Evolutionary conservation across 2,797 vertebrate species (phyloP).

Genomic region (Pitangus sulphuratus): DNA sequence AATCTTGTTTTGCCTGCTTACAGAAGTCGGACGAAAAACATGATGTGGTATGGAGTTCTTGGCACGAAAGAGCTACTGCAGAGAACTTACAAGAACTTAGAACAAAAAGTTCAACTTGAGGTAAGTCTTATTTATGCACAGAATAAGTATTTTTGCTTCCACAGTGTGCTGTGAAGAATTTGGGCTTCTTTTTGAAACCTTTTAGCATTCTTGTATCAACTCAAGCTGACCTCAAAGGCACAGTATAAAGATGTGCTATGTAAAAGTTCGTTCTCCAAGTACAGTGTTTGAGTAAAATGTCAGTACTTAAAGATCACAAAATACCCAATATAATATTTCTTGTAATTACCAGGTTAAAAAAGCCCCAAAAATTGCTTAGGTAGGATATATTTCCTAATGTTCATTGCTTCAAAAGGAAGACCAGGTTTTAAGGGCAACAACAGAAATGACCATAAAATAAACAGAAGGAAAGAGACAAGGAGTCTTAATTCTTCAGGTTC

Average conservation of each 20-base stretch:
- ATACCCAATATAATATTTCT: neutral
- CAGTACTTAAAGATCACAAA: neutral
- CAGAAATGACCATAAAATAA: neutral
- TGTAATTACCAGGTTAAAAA: neutral
- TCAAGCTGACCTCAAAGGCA: neutral
- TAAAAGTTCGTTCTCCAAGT: neutral
- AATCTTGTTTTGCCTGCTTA: constrained; percentile 22
- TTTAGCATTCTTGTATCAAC: neutral
- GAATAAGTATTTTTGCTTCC: neutral
- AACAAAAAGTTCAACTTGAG: constrained; percentile 97
- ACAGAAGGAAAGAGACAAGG: neutral
- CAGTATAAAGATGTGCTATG: neutral
- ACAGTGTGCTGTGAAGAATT: neutral
- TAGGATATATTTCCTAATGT: neutral
- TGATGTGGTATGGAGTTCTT: constrained; percentile 99
- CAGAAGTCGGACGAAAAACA: constrained; percentile 97
- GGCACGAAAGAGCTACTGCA: constrained; percentile 96
- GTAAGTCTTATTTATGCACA: constrained; percentile 71
- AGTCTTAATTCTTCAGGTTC: neutral
- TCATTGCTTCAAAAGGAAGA: neutral
- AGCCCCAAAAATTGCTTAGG: too few relatives aligned
- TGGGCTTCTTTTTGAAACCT: neutral
- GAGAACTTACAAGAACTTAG: constrained; percentile 97
- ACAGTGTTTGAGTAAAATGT: neutral
- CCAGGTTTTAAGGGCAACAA: neutral